Percentiles rank a stretch among this genome's conserved stretches.
These are phyloP conservation scores for Harpalus rufipes DNA, from an alignment of 2,888 invertebrate genomes.

Conservation along the genomic window DNA sequence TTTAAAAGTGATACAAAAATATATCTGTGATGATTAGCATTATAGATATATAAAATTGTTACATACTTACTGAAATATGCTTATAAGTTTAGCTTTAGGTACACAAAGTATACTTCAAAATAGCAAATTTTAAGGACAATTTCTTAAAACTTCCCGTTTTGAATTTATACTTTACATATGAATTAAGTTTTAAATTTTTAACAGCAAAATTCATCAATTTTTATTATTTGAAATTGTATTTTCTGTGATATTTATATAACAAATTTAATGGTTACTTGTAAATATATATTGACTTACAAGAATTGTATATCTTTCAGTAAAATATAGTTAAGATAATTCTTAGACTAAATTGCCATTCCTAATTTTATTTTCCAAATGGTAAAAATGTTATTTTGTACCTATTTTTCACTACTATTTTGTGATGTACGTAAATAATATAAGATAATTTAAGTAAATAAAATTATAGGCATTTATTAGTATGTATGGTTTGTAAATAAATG, in stretches of 20 bases:
- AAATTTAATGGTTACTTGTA: conserved; percentile 44
- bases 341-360: conserved; percentile 34
- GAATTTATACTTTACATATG: conserved; percentile 1
- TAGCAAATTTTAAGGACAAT: neutral
- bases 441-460: conserved; percentile 44
- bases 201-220: conserved; percentile 12
- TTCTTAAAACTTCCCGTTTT: neutral
- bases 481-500: conserved; percentile 60
- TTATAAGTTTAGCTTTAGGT: conserved; percentile 1
- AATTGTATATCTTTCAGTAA: conserved; percentile 33
- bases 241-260: conserved; percentile 58
- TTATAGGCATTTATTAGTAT: conserved; percentile 13
- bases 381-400: conserved; percentile 33
- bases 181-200: conserved; percentile 15
- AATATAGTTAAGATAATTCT: conserved; percentile 29
- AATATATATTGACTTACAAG: conserved; percentile 37
- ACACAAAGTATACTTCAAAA: neutral
- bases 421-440: conserved; percentile 41
- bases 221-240: conserved; percentile 23
- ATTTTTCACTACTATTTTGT: conserved; percentile 35
- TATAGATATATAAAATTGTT: conserved; percentile 21
- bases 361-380: conserved; percentile 22
- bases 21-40: conserved; percentile 33
- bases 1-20: conserved; percentile 2
- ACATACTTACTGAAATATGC: conserved; percentile 52